Conservation (phyloP, 2,888 invertebrate species). For the Ectemnius continuus region DNA sequence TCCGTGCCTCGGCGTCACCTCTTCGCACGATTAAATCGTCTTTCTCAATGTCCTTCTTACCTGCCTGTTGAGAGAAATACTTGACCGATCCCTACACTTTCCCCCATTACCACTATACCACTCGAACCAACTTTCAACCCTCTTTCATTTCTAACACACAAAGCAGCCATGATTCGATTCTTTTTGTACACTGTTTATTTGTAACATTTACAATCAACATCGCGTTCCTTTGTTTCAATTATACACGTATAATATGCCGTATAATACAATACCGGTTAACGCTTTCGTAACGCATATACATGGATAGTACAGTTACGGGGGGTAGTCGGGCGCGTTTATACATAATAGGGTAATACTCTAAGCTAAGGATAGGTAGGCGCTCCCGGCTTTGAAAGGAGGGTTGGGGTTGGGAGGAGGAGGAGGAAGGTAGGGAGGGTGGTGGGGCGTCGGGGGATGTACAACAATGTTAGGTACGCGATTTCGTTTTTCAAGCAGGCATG, state of each 20-base stretch:
- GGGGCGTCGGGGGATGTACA: conserved; percentile 32
- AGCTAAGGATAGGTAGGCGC: conserved; percentile 53
- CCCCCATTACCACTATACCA: background rate
- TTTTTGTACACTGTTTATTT: conserved; percentile 77
- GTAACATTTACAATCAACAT: conserved; percentile 77
- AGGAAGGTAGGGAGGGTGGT: no score
- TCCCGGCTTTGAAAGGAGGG: conserved; percentile 41
- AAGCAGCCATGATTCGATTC: background rate
- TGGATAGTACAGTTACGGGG: conserved; percentile 59
- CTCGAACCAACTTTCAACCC: background rate
- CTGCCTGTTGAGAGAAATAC: background rate
- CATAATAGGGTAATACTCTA: conserved; percentile 58
- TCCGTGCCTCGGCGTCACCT: background rate
- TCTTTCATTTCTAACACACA: no score
- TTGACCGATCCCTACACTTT: background rate
- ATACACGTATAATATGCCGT: conserved; percentile 70
- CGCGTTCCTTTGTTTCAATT: conserved; percentile 68
- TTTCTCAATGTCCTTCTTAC: background rate
- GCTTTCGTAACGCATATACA: conserved; percentile 64
- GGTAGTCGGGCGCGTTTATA: conserved; percentile 45
- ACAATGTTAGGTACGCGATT: conserved; percentile 46
- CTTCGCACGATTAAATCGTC: background rate
- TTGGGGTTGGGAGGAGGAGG: no score
- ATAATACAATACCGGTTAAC: conserved; percentile 68
- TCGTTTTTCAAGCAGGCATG: conserved; percentile 49